Conservation (phyloP, 2,888 invertebrate genomes). For the Listrodromus nycthemerus region DNA sequence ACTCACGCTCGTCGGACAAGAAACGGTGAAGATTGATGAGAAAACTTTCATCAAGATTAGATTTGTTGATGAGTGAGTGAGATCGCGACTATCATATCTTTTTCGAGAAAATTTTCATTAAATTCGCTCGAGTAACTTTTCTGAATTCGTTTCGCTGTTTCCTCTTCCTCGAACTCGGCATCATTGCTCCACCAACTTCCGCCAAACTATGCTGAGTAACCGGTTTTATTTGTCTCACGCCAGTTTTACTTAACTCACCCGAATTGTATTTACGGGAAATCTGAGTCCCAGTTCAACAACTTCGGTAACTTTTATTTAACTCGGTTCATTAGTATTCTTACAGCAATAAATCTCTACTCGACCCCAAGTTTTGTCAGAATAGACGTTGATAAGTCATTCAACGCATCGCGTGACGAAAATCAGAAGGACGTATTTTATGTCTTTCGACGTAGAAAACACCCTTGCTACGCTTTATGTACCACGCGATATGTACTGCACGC, state of each 20-base stretch:
- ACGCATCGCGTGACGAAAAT: too few relatives aligned
- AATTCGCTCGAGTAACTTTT: conserved; percentile 23
- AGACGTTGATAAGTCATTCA: too few relatives aligned
- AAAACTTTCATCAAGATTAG: conserved; percentile 47
- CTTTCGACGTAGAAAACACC: too few relatives aligned
- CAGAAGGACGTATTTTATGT: too few relatives aligned
- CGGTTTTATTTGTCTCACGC: background rate
- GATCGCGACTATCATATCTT: background rate
- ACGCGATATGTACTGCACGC: too few relatives aligned
- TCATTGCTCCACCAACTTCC: background rate
- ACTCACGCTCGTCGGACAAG: conserved; percentile 2
- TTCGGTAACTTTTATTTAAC: too few relatives aligned
- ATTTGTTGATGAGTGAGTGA: background rate
- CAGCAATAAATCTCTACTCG: too few relatives aligned
- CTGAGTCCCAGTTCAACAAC: background rate
- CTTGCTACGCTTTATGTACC: too few relatives aligned
- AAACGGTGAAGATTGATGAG: conserved; percentile 6
- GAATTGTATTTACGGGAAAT: background rate
- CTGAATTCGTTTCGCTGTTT: background rate
- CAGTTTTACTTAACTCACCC: background rate
- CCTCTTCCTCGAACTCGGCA: background rate
- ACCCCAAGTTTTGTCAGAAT: too few relatives aligned
- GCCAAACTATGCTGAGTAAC: background rate
- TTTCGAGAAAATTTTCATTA: conserved; percentile 22
- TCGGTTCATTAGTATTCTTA: too few relatives aligned